phyloP scores from a whole-genome alignment of 2,113 vertebrate genomes.

The Orthonyx spaldingii region DNA sequence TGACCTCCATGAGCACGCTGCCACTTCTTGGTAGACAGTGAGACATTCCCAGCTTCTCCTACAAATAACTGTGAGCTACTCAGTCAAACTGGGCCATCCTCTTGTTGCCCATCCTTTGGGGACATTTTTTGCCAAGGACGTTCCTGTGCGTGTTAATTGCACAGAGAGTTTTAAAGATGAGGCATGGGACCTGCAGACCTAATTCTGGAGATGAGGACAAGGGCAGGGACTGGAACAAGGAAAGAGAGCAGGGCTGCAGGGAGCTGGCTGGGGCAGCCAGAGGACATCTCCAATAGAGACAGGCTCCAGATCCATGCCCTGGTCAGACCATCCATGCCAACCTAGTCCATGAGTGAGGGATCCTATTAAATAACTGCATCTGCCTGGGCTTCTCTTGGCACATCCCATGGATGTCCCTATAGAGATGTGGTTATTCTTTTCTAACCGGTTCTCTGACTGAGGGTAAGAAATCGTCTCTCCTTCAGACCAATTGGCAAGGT shows the following conservation, averaged over 20 bases:
- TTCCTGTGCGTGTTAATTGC: not conserved
- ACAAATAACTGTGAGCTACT: not conserved
- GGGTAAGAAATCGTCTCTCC: not conserved
- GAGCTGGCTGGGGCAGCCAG: not conserved
- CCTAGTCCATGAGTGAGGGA: not conserved
- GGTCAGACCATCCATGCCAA: not conserved
- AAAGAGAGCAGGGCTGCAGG: not conserved
- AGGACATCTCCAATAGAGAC: not conserved
- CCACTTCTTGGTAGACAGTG: not conserved
- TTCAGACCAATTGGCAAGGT: not conserved
- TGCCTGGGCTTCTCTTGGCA: not conserved
- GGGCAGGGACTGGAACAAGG: not conserved
- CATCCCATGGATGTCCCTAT: rapidly evolving
- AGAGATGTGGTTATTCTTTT: not conserved
- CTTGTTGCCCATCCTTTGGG: not conserved
- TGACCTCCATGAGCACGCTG: not conserved
- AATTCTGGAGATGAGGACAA: not conserved
- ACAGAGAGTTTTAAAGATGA: not conserved
- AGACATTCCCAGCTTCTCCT: not conserved
- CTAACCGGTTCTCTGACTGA: rapidly evolving
- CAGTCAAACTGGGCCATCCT: not conserved
- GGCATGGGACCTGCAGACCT: not conserved
- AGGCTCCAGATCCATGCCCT: not conserved
- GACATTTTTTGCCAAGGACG: not conserved
- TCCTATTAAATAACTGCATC: not conserved